Evolutionary conservation across 2,113 vertebrate species (phyloP), one percentile per base, ranked within the genome.

Genomic region (Sinocyclocheilus rhinocerous): DNA sequence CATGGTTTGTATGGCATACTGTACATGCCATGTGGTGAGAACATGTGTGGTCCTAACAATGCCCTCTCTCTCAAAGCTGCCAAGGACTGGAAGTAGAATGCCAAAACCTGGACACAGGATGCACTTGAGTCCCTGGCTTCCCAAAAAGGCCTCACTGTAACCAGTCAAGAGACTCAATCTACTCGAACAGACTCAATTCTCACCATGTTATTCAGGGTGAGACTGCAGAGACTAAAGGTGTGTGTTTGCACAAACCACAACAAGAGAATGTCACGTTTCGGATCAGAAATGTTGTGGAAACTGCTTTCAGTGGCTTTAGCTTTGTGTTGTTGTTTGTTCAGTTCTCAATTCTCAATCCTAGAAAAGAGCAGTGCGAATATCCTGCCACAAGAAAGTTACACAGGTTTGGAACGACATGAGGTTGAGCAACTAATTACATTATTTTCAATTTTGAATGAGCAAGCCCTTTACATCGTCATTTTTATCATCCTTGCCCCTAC

Each of bases 1-100:
- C 87, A 88, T 33, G 48, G 73, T 63, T 55, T 52, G 52, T n/a
- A 50, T 81, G 50, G 65, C 83, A 85, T 70, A 59, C 69, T 70
- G 81, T 45, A 69, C 36, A 76, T 50, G 83, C 85, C 85, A 88
- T 90, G 83, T 87, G 85, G 67, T 50, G 18, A 24, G 73, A 80
- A 85, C 75, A 63, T 85, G 85, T 87, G 85, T 76, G 83, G 79
- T 65, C 79, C 81, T 57, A 33, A 20, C 75, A 57, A 57, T 73
- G 75, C 78, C 63, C 70, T 67, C 45, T 57, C 61, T 70, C 48
- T 48, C 20, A 61, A 18, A 67, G 42, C 61, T 79, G 75, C 59
- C 63, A 83, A 45, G 16, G 13, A 48, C 73, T 72, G 39, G 57
- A n/a, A 72, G 20, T 36, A 42, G 67, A 86, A 10, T 18, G 65